phyloP scores from a whole-genome alignment of 2,888 invertebrate species.

The Cybosia mesomella region DNA sequence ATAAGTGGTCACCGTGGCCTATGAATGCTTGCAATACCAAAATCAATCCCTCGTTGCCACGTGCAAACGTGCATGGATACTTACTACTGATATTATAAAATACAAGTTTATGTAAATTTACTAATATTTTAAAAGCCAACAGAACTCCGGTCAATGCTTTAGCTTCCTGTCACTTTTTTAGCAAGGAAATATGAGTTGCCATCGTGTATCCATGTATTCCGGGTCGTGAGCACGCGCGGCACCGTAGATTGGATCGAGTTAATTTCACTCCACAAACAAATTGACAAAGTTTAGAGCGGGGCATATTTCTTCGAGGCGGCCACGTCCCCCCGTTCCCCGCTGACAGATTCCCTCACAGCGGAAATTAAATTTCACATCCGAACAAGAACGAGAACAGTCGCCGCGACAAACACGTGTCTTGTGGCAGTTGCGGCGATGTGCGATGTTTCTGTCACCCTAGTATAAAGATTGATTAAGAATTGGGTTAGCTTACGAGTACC shows the following conservation, averaged over 20 bases:
- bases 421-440: conserved; percentile 61
- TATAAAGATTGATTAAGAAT: conserved; percentile 69
- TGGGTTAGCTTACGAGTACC: conserved; percentile 5
- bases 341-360: conserved; percentile 83
- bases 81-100: not conserved
- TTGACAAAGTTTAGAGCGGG: conserved; percentile 87
- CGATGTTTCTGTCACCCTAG: conserved; percentile 45
- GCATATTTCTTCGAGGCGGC: conserved; percentile 83
- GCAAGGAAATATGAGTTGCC: conserved; percentile 72
- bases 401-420: conserved; percentile 77
- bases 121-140: conserved; percentile 8
- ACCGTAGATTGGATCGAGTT: conserved; percentile 86
- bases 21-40: not conserved
- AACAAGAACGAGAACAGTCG: conserved; percentile 81
- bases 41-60: not conserved
- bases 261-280: conserved; percentile 87
- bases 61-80: not conserved
- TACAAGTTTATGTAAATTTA: not conserved
- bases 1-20: not conserved
- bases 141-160: conserved; percentile 51
- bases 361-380: conserved; percentile 87
- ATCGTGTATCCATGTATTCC: conserved; percentile 68
- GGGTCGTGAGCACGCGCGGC: conserved; percentile 69
- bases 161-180: conserved; percentile 63
- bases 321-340: conserved; percentile 59